phyloP scores from a whole-genome alignment of 1,140 invertebrate species.

The Batillaria attramentaria region DNA sequence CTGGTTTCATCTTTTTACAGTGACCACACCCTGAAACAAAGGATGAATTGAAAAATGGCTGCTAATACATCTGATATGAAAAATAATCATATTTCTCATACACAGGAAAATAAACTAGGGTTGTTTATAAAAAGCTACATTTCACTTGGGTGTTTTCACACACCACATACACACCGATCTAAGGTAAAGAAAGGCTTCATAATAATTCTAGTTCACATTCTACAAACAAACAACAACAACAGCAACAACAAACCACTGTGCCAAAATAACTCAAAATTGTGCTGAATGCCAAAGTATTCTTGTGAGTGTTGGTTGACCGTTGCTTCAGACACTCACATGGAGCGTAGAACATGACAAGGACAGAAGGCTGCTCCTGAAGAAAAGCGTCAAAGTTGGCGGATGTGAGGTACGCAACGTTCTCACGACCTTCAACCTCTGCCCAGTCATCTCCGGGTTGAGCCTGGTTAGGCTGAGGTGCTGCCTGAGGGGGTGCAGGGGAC shows the following conservation, averaged over 20 bases:
- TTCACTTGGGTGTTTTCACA: not conserved
- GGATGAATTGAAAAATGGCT: not conserved
- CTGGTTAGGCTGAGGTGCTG: constrained; percentile 53
- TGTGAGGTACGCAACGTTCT: constrained; percentile 74
- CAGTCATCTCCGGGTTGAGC: constrained; percentile 70
- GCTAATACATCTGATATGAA: not conserved
- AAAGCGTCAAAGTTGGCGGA: constrained; percentile 74
- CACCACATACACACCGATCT: not conserved
- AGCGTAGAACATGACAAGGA: constrained; percentile 71
- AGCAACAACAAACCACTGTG: constrained; percentile 8
- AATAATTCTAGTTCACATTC: too few species aligned
- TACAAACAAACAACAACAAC: constrained; percentile 86
- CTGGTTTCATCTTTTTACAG: constrained; percentile 72
- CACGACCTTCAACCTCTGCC: constrained; percentile 69
- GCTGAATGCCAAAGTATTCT: too few species aligned
- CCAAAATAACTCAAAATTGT: too few species aligned
- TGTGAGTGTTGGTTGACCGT: not conserved
- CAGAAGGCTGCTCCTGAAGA: constrained; percentile 63
- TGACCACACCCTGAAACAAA: constrained; percentile 74
- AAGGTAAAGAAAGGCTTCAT: constrained; percentile 13
- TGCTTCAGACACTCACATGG: constrained; percentile 64
- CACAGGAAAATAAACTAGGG: too few species aligned
- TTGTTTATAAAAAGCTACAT: too few species aligned
- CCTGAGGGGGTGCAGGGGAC: constrained; percentile 61
- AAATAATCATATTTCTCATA: not conserved